Evolutionary conservation across 2,113 vertebrate genomes (phyloP), one percentile per base, ranked within the genome.

Genomic region (Lanius collurio): DNA sequence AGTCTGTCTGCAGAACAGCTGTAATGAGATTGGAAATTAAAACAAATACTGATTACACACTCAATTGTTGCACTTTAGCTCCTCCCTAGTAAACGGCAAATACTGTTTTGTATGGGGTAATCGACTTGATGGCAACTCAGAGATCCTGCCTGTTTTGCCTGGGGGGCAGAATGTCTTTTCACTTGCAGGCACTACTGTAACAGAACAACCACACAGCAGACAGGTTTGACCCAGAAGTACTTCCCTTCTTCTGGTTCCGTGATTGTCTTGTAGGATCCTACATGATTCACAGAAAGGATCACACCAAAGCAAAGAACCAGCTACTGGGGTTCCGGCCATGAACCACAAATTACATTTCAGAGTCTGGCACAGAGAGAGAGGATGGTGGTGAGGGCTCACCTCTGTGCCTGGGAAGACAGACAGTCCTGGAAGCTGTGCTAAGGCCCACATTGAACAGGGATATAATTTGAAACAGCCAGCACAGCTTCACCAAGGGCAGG

Each of bases 161-260:
- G 18, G 15, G 27, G 47, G 7, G 37, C 23, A 44, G 22, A 79
- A 47, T 16, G 1, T 44, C 19, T 59, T 81, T 39, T 50, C 37
- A 28, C 18, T 23, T 67, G 37, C 46, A n/a, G 10, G 33, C 37
- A 59, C 15, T 67, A 37, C 33, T 14, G 4, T 35, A 65, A 64
- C 9, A 27, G 42, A 65, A 81, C 0, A 0, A 57, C 18, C 10
- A 52, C 37, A 44, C 6, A 33, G 15, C 37, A 52, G 19, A 10
- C 10, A 44, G 33, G 18, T 81, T 57, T 30, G 39, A 44, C 44
- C 37, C 44, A 44, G 27, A 74, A 37, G 12, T 37, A 50, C 23
- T 50, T 50, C 15, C 8, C 13, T 20, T 50, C 31, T 56, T 80
- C 14, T 17, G 3, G 12, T 57, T 14, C 12, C 7, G 5, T 65